Conservation (phyloP, 2,797 vertebrate genomes). For the Oreortyx pictus region DNA sequence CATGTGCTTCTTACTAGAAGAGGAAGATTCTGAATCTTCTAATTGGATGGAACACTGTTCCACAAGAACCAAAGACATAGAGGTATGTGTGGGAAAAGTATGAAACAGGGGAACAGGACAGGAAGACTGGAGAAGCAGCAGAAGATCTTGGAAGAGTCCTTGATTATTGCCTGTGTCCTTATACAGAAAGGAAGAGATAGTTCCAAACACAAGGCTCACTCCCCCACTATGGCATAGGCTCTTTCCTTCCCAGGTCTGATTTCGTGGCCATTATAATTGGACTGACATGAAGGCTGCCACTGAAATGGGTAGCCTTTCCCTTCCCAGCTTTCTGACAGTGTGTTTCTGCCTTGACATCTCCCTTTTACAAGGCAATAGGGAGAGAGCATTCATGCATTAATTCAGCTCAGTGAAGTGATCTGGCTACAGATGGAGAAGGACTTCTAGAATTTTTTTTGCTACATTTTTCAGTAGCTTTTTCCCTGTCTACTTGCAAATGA, state of each 20-base stretch:
- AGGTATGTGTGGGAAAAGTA: not conserved
- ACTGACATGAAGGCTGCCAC: not conserved
- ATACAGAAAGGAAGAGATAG: not conserved
- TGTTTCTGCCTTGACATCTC: not conserved
- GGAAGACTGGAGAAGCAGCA: not conserved
- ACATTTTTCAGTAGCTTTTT: not conserved
- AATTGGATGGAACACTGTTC: not conserved
- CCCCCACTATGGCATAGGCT: not conserved
- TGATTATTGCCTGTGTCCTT: not conserved
- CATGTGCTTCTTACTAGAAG: not conserved
- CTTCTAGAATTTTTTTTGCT: not conserved
- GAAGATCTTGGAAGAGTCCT: not conserved
- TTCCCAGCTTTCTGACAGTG: not conserved
- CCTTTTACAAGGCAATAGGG: not conserved
- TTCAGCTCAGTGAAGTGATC: not conserved
- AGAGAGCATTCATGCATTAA: not conserved
- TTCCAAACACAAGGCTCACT: not conserved
- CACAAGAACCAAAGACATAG: not conserved
- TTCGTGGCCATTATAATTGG: not conserved
- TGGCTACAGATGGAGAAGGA: not conserved
- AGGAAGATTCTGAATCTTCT: not conserved
- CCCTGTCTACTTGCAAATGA: not conserved
- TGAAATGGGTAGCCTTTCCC: not conserved
- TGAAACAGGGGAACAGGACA: not conserved
- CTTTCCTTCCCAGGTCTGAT: not conserved